phyloP scores from a whole-genome alignment of 1,140 invertebrate species.

The Reticulitermes speratus region DNA sequence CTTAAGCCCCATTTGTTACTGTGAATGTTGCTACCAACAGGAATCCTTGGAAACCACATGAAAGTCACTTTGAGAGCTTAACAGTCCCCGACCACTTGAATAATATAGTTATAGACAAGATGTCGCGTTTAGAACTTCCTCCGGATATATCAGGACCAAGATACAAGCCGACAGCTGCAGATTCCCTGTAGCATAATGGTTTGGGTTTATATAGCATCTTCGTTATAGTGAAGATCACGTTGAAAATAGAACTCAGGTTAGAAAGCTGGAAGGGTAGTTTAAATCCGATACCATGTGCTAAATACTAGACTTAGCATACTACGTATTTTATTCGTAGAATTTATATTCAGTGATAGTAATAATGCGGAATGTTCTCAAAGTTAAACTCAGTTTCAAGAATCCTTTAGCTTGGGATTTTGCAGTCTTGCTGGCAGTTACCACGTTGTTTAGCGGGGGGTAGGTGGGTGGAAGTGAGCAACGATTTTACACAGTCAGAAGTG shows the following conservation, averaged over 20 bases:
- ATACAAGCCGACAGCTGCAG: not conserved
- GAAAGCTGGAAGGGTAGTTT: not conserved
- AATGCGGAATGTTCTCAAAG: too few species aligned
- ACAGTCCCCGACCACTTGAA: not conserved
- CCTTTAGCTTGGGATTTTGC: too few species aligned
- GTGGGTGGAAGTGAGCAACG: too few species aligned
- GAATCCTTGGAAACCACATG: not conserved
- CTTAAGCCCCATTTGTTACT: not conserved
- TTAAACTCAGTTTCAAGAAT: too few species aligned
- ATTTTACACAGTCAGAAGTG: too few species aligned
- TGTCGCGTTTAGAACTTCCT: not conserved
- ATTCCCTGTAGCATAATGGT: not conserved
- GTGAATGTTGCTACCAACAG: not conserved
- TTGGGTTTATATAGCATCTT: not conserved
- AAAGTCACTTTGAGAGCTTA: not conserved
- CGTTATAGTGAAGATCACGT: not conserved
- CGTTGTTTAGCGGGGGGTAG: too few species aligned
- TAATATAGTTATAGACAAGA: slow-evolving; percentile 10
- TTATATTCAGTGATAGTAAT: too few species aligned
- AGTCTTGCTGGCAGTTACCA: too few species aligned
- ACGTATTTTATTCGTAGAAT: too few species aligned
- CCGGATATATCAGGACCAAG: not conserved
- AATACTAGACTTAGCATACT: not conserved
- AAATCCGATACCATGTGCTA: not conserved
- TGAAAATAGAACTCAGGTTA: not conserved